phyloP scores from a whole-genome alignment of 2,888 invertebrate species.

The Epirrhoe alternata region DNA sequence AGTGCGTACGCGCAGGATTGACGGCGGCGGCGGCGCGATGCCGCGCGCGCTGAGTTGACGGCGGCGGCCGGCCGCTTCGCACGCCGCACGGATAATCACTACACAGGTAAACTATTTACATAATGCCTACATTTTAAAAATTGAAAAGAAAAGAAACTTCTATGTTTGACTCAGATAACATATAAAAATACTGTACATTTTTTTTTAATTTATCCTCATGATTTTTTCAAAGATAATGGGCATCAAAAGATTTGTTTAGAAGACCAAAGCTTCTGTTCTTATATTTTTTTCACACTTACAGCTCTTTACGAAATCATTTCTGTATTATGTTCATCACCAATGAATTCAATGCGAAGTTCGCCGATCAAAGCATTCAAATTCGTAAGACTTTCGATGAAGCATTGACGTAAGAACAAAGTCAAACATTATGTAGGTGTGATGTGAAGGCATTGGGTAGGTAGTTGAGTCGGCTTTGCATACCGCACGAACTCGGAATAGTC shows the following conservation, averaged over 20 bases:
- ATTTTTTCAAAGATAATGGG: too few relatives aligned
- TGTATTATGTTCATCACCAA: background rate
- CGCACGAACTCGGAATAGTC: background rate
- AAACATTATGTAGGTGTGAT: constrained; percentile 11
- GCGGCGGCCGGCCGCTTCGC: constrained; percentile 78
- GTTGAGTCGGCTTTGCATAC: constrained; percentile 13
- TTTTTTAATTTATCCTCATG: too few relatives aligned
- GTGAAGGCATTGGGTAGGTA: constrained; percentile 8
- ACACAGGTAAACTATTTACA: constrained; percentile 60
- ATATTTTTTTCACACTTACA: too few relatives aligned
- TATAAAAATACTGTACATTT: too few relatives aligned
- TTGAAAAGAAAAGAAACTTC: too few relatives aligned
- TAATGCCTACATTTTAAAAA: too few relatives aligned
- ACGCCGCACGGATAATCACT: constrained; percentile 72
- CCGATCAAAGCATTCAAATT: background rate
- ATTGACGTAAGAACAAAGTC: background rate
- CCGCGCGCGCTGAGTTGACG: constrained; percentile 80
- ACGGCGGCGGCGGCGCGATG: constrained; percentile 62
- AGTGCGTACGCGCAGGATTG: constrained; percentile 49
- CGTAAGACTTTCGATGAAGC: background rate
- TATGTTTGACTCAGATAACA: too few relatives aligned
- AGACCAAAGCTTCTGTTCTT: too few relatives aligned
- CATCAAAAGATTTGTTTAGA: too few relatives aligned
- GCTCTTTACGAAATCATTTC: too few relatives aligned
- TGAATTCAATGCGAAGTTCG: background rate